Conservation (phyloP, 2,113 vertebrate species). For the Taurulus bubalis region DNA sequence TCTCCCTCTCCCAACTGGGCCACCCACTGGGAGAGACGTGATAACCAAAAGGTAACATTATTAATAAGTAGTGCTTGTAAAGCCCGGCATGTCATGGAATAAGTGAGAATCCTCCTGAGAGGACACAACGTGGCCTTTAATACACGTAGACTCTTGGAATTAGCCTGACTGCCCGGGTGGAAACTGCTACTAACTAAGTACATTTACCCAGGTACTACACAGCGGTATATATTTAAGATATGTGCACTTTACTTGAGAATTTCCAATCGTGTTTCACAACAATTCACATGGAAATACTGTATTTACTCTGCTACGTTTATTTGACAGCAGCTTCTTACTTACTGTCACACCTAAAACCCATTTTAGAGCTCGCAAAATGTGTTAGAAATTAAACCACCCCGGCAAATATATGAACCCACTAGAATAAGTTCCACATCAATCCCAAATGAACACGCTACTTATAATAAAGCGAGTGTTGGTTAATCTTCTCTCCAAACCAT, state of each 20-base stretch:
- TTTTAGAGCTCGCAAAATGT: neutral
- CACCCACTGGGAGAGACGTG: slow-evolving; percentile 42
- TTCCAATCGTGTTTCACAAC: neutral
- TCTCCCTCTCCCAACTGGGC: slow-evolving; percentile 57
- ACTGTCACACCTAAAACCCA: neutral
- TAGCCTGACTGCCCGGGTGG: neutral
- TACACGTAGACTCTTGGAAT: neutral
- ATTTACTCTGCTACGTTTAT: neutral
- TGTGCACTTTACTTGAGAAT: neutral
- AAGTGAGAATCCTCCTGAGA: neutral
- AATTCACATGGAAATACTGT: neutral
- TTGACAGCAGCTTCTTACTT: neutral
- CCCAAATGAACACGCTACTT: neutral
- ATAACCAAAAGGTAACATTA: slow-evolving; percentile 38
- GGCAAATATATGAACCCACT: neutral
- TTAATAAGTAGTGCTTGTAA: slow-evolving; percentile 26
- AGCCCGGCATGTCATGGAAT: slow-evolving; percentile 3
- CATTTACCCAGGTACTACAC: neutral
- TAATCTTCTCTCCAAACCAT: neutral
- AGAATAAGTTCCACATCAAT: too few species aligned
- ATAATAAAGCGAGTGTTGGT: neutral
- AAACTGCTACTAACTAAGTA: neutral
- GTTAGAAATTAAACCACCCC: neutral
- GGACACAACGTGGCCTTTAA: neutral
- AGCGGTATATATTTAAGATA: neutral